Percentiles rank a stretch among this genome's conserved stretches.
phyloP scores from a whole-genome alignment of 2,888 invertebrate species.

The Cephonodes hylas region DNA sequence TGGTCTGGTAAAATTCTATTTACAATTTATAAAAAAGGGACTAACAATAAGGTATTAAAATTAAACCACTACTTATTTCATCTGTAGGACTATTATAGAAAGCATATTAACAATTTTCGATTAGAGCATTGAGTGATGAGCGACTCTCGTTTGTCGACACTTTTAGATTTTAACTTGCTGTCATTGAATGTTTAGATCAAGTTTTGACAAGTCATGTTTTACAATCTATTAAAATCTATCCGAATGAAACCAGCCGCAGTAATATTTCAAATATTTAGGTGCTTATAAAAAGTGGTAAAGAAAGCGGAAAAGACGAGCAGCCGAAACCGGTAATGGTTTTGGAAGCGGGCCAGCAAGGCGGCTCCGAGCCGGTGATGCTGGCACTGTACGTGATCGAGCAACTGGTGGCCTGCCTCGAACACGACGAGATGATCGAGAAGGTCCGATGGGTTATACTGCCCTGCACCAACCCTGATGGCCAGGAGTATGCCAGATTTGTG shows the following conservation, averaged over 20 bases:
- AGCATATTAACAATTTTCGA: too few relatives aligned
- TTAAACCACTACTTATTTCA: too few relatives aligned
- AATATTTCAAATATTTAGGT: not conserved
- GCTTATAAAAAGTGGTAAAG: not conserved
- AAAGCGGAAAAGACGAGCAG: slow-evolving; percentile 16
- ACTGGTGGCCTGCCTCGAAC: slow-evolving; percentile 59
- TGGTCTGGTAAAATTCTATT: too few relatives aligned
- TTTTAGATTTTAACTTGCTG: too few relatives aligned
- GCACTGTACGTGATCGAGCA: slow-evolving; percentile 61
- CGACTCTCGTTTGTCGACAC: too few relatives aligned
- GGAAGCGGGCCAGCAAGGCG: slow-evolving; percentile 66
- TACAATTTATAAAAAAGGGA: too few relatives aligned
- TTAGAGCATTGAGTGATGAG: too few relatives aligned
- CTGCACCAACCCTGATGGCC: slow-evolving; percentile 64
- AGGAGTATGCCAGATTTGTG: slow-evolving; percentile 59
- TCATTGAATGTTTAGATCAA: not conserved
- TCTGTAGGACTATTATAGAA: too few relatives aligned
- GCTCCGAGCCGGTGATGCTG: slow-evolving; percentile 47
- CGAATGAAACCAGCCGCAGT: not conserved
- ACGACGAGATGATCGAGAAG: slow-evolving; percentile 45
- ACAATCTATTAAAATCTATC: not conserved
- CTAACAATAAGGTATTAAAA: too few relatives aligned
- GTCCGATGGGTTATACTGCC: slow-evolving; percentile 65
- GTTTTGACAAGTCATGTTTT: not conserved
- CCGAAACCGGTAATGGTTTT: slow-evolving; percentile 53